A percentile compares a stretch with the other conserved stretches of the same genome.
These are phyloP conservation scores for Falco cherrug DNA, from an alignment of 2,797 vertebrate genomes.

Conservation along the genomic window DNA sequence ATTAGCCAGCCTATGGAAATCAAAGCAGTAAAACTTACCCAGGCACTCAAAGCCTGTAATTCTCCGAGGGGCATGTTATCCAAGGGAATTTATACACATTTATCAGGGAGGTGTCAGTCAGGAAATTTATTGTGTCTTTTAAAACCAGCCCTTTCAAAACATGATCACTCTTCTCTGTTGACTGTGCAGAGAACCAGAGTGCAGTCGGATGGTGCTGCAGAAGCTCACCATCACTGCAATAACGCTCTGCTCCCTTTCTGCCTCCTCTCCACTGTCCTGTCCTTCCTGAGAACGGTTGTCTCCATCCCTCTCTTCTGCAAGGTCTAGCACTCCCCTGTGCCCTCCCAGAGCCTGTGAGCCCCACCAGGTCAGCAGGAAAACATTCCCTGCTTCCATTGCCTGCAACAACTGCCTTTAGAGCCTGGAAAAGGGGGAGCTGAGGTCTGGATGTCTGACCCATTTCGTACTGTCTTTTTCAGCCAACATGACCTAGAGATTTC, in stretches of 20 bases:
- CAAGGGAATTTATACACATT: constrained; percentile 1
- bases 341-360: not conserved
- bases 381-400: not conserved
- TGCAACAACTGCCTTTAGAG: not conserved
- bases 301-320: not conserved
- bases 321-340: not conserved
- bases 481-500: constrained; percentile 36
- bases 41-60: not conserved
- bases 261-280: not conserved
- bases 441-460: not conserved
- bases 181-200: not conserved
- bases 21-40: constrained; percentile 9
- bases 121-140: constrained; percentile 22
- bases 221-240: not conserved
- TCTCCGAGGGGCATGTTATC: not conserved
- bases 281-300: not conserved
- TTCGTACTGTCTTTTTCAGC: not conserved
- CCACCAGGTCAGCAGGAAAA: not conserved
- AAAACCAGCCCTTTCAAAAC: constrained; percentile 1
- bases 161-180: not conserved
- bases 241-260: not conserved
- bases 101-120: not conserved
- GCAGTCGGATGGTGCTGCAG: not conserved
- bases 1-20: not conserved
- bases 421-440: not conserved